Percentiles rank a stretch among this genome's conserved stretches.
phyloP scores from a whole-genome alignment of 1,140 invertebrate species.

The Arctopsyche grandis region DNA sequence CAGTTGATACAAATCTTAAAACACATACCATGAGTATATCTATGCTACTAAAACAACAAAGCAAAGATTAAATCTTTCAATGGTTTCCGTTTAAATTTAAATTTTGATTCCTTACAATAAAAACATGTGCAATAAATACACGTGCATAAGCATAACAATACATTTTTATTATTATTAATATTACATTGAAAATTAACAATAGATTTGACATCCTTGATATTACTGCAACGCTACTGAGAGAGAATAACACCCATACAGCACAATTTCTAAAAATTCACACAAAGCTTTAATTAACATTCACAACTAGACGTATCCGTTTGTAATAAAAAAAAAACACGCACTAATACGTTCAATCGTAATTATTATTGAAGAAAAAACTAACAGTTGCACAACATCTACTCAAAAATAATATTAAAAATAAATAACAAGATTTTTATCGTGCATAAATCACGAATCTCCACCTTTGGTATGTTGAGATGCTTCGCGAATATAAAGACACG shows the following conservation, averaged over 20 bases:
- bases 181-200: too few species aligned
- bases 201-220: too few species aligned
- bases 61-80: neutral
- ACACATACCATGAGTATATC: neutral
- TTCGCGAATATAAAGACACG: conserved; percentile 5
- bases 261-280: conserved; percentile 1
- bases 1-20: neutral
- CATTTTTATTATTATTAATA: neutral
- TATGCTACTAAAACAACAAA: neutral
- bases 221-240: too few species aligned
- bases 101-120: neutral
- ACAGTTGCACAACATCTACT: conserved; percentile 6
- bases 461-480: conserved; percentile 34
- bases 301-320: neutral
- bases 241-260: too few species aligned
- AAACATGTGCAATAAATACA: too few species aligned
- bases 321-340: conserved; percentile 21
- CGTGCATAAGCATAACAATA: neutral
- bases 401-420: conserved; percentile 20
- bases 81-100: neutral
- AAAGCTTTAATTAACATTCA: neutral
- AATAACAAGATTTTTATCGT: conserved; percentile 24
- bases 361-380: neutral
- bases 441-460: conserved; percentile 36
- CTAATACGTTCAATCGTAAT: conserved; percentile 27